phyloP scores from a whole-genome alignment of 2,888 invertebrate species.

The Subacronicta megacephala region DNA sequence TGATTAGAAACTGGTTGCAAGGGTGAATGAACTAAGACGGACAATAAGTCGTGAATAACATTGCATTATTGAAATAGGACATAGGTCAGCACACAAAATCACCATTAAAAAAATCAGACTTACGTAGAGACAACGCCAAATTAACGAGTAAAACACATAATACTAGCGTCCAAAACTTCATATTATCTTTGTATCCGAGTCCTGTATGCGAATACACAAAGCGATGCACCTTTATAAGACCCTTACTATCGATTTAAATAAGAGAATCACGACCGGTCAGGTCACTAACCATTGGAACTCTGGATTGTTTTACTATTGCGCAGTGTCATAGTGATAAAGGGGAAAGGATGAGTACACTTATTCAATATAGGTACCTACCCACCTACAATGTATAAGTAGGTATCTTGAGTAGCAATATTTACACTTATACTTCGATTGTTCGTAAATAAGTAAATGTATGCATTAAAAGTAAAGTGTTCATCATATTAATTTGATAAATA shows the following conservation, averaged over 20 bases:
- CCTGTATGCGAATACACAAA: constrained; percentile 9
- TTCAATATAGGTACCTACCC: neutral
- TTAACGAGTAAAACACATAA: constrained; percentile 29
- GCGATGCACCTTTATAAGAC: constrained; percentile 20
- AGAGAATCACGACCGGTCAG: constrained; percentile 21
- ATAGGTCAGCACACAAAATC: neutral
- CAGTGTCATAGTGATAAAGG: constrained; percentile 23
- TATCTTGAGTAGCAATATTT: constrained; percentile 10
- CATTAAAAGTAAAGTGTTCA: neutral
- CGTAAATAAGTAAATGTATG: no score
- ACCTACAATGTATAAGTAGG: neutral
- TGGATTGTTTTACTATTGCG: constrained; percentile 27
- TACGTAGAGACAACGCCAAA: constrained; percentile 31
- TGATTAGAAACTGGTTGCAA: no score
- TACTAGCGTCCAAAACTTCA: constrained; percentile 43
- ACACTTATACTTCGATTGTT: constrained; percentile 26
- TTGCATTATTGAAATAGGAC: neutral
- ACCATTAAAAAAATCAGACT: constrained; percentile 12
- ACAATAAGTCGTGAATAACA: neutral
- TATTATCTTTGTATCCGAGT: constrained; percentile 16
- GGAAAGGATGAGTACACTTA: constrained; percentile 23
- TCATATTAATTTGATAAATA: neutral
- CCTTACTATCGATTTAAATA: constrained; percentile 21
- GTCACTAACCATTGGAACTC: constrained; percentile 33
- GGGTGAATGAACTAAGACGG: no score